Evolutionary conservation across 2,888 invertebrate genomes (phyloP), one percentile per base, ranked within the genome.

Genomic region (Philereme transversata): DNA sequence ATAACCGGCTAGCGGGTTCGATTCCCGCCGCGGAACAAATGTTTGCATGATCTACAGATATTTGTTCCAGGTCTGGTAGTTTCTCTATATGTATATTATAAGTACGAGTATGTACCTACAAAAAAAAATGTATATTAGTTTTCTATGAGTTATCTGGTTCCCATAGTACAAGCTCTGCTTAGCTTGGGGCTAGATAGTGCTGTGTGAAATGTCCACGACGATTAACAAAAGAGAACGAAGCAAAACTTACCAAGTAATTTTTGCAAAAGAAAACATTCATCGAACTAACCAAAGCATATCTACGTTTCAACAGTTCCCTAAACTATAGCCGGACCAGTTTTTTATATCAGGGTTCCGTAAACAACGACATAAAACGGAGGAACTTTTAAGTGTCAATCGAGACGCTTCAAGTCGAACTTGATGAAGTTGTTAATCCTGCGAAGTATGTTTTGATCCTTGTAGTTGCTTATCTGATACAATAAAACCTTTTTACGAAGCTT

Each of bases 281-380:
- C 43, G 35, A 62, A 64, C 69, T 64, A 48, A 38, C 62, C 61
- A 67, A 64, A 64, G 61, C 64, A 57, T 64, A 63, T 63, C 44
- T 57, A 46, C 62, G 57, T 60, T 62, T 55, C 64, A 54, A 61
- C 55, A 60, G 55, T 58, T 57, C 57, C 57, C 7, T 60, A 67
- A 61, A 68, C 66, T 68, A 66, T 64, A 58, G 62, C 51, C 7
- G 46, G 49, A 33, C 64, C 59, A 57, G 56, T 58, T 67, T 62
- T 62, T 65, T 65, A 63, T 65, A 63, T 69, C 63, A 66, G 68
- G 43, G 63, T 66, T 68, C 68, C 68, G 68, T 67, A 64, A 66
- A 64, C 65, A 69, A 61, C 55, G 52, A 49, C 55, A 65, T 69
- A 67, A 69, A 69, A 61, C 48, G 41, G 8, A 57, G 47, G 60